Percentiles rank a stretch among this genome's conserved stretches.
Evolutionary conservation across 2,113 vertebrate genomes (phyloP).

Genomic region (Channa argus): DNA sequence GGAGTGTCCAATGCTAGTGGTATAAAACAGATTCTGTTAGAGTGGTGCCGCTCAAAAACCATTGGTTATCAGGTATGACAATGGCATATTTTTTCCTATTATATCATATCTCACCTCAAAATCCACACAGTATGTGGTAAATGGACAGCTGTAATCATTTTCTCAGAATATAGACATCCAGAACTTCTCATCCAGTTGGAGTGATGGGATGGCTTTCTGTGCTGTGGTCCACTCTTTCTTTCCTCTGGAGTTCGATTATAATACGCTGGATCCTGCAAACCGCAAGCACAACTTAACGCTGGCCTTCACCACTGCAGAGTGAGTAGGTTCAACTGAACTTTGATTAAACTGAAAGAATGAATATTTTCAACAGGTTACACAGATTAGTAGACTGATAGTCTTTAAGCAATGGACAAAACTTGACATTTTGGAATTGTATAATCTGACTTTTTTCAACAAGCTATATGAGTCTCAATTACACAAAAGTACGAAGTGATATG

Average conservation of each 20-base stretch:
- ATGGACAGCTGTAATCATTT: neutral
- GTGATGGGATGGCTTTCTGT: constrained; percentile 95
- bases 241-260: constrained; percentile 94
- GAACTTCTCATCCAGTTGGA: constrained; percentile 98
- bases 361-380: neutral
- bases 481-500: no score
- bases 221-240: constrained; percentile 97
- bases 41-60: constrained; percentile 97
- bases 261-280: constrained; percentile 84
- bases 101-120: no score
- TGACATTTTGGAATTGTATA: no score
- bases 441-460: no score
- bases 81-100: no score
- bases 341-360: neutral
- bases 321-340: constrained; percentile 68
- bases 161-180: constrained; percentile 93
- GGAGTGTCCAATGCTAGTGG: constrained; percentile 91
- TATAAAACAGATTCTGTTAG: constrained; percentile 94
- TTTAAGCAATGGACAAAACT: no score
- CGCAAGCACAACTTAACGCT: constrained; percentile 91
- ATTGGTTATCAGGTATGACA: constrained; percentile 91
- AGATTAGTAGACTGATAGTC: neutral
- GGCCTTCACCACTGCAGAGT: constrained; percentile 94
- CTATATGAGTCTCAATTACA: no score
- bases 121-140: no score